Percentiles rank a stretch among this genome's conserved stretches.
Conservation (phyloP, 2,797 vertebrate species). For the Syngnathus acus region DNA sequence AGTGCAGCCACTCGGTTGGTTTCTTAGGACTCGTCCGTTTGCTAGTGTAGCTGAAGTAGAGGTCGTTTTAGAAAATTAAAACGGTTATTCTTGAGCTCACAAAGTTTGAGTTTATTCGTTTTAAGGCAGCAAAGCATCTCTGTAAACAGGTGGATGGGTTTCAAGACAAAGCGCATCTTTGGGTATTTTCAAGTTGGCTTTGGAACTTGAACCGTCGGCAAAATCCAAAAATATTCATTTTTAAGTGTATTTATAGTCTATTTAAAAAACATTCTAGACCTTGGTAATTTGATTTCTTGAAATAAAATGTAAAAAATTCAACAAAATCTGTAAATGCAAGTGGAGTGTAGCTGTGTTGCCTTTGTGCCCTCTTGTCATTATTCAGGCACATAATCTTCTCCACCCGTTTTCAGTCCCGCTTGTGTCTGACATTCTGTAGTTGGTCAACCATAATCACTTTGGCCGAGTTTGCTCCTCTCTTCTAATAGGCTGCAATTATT, state of each 20-base stretch:
- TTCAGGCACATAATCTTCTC: slow-evolving; percentile 25
- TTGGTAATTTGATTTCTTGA: too few relatives aligned
- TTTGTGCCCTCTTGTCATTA: slow-evolving; percentile 11
- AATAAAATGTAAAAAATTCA: too few relatives aligned
- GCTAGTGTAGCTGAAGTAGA: not conserved
- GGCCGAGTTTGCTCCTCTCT: slow-evolving; percentile 33
- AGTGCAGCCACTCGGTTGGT: not conserved
- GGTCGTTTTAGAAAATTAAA: not conserved
- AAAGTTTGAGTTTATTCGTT: too few relatives aligned
- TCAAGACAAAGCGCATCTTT: not conserved
- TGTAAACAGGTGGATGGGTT: not conserved
- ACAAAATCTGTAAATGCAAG: too few relatives aligned
- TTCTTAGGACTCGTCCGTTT: not conserved
- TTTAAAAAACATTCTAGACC: too few relatives aligned
- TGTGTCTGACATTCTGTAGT: not conserved
- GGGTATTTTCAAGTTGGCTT: not conserved
- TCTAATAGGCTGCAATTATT: slow-evolving; percentile 57
- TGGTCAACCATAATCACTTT: slow-evolving; percentile 47
- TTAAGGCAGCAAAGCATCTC: too few relatives aligned
- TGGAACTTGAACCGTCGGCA: not conserved
- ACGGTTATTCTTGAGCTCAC: not conserved
- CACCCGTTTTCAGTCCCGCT: slow-evolving; percentile 19
- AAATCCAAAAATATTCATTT: too few relatives aligned
- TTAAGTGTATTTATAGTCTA: too few relatives aligned
- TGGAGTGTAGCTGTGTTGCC: too few relatives aligned